A percentile compares a stretch with the other conserved stretches of the same genome.
Evolutionary conservation across 2,797 vertebrate genomes (phyloP).

Genomic region (Lagodon rhomboides): DNA sequence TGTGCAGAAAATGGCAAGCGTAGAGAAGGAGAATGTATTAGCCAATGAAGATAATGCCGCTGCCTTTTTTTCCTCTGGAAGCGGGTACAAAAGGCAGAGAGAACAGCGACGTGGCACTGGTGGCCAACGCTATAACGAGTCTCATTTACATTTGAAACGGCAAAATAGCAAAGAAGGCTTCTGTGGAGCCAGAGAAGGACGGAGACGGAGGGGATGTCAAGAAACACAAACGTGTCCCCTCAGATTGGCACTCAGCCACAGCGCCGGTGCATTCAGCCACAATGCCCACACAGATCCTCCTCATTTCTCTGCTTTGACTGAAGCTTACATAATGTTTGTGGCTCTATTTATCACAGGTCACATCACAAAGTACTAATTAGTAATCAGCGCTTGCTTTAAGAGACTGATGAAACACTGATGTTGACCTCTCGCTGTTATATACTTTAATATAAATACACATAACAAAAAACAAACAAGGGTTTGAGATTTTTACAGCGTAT

Average conservation of each 20-base stretch:
- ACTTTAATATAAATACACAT: too few species aligned
- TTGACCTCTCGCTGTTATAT: background rate
- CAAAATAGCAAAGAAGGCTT: slow-evolving; percentile 64
- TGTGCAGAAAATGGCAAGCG: slow-evolving; percentile 13
- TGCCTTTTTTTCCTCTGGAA: slow-evolving; percentile 44
- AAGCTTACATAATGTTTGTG: slow-evolving; percentile 18
- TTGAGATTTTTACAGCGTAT: background rate
- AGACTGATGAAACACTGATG: background rate
- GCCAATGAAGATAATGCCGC: slow-evolving; percentile 38
- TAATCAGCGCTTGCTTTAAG: background rate
- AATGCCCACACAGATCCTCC: slow-evolving; percentile 31
- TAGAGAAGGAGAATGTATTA: slow-evolving; percentile 28
- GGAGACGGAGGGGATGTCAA: slow-evolving; percentile 37
- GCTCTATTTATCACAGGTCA: slow-evolving; percentile 48
- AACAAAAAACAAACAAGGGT: too few species aligned
- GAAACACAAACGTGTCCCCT: slow-evolving; percentile 45
- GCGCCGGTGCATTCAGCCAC: slow-evolving; percentile 51
- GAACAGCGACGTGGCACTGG: slow-evolving; percentile 38
- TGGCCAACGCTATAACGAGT: slow-evolving; percentile 49
- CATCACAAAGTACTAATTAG: slow-evolving; percentile 41
- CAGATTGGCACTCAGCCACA: slow-evolving; percentile 39
- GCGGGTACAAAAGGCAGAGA: slow-evolving; percentile 36
- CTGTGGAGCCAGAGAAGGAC: slow-evolving; percentile 47
- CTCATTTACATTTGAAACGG: slow-evolving; percentile 82
- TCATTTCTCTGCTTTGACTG: slow-evolving; percentile 48